Conservation (phyloP, 2,888 invertebrate genomes). For the Tholera decimalis region DNA sequence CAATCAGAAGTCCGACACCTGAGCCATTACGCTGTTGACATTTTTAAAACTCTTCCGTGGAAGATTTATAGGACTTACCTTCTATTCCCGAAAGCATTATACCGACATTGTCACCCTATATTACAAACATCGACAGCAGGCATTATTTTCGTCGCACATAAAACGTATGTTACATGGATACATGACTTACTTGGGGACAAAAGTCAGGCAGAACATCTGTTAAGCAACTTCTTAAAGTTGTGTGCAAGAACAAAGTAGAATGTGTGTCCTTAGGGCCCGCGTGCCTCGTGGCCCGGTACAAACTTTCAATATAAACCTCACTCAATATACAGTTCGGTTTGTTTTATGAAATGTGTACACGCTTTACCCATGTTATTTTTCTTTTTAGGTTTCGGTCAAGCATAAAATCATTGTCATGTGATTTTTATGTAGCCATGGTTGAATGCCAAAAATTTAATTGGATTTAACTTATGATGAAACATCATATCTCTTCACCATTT, state of each 20-base stretch:
- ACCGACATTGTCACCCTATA: conserved; percentile 18
- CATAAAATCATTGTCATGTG: not conserved
- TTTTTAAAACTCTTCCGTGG: not conserved
- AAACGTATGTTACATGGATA: conserved; percentile 74
- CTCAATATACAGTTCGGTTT: conserved; percentile 72
- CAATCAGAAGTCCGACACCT: too few relatives aligned
- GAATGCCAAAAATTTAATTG: too few relatives aligned
- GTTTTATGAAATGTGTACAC: conserved; percentile 62
- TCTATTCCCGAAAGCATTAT: conserved; percentile 1
- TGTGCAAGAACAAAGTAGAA: conserved; percentile 83
- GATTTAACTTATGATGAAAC: too few relatives aligned
- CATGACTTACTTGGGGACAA: conserved; percentile 80
- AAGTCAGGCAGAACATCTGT: conserved; percentile 86
- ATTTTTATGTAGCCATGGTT: not conserved
- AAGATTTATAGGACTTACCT: not conserved
- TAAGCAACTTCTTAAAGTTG: conserved; percentile 86
- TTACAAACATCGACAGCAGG: conserved; percentile 49
- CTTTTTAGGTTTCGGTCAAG: not conserved
- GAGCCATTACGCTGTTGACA: too few relatives aligned
- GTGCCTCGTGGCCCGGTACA: conserved; percentile 57
- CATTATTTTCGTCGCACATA: conserved; percentile 68
- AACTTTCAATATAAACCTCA: conserved; percentile 84
- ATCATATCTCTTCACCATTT: too few relatives aligned
- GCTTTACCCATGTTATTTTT: conserved; percentile 30
- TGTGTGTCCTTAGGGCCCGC: conserved; percentile 82